phyloP scores from a whole-genome alignment of 2,888 invertebrate species.

The Drosophila mayaguana region DNA sequence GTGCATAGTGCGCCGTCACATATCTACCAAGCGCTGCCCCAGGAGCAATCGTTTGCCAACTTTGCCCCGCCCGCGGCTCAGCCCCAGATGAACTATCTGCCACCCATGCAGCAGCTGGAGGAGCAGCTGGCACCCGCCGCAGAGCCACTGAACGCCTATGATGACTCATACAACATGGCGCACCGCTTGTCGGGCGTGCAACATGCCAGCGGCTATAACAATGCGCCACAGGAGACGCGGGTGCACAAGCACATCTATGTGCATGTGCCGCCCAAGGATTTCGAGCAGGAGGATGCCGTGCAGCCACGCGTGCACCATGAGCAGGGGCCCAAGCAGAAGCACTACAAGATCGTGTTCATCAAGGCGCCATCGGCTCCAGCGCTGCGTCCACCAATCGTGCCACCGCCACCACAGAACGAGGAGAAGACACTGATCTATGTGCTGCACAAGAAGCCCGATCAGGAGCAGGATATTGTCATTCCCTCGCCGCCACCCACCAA shows the following conservation, averaged over 20 bases:
- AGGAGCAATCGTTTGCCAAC: conserved; percentile 69
- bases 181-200: conserved; percentile 75
- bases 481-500: conserved; percentile 92
- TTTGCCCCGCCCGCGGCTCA: conserved; percentile 55
- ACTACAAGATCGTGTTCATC: conserved; percentile 96
- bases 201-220: conserved; percentile 75
- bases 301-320: conserved; percentile 81
- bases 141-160: conserved; percentile 53
- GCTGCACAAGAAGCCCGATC: conserved; percentile 94
- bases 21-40: conserved; percentile 77
- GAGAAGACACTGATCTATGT: conserved; percentile 95
- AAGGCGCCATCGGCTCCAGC: conserved; percentile 93
- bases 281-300: conserved; percentile 81
- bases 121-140: conserved; percentile 49
- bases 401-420: conserved; percentile 91
- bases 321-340: conserved; percentile 90
- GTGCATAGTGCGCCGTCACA: conserved; percentile 66
- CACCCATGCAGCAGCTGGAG: conserved; percentile 58
- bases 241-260: conserved; percentile 84
- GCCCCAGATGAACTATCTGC: conserved; percentile 62
- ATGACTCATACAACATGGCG: conserved; percentile 82
- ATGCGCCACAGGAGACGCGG: conserved; percentile 72
- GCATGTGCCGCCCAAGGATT: conserved; percentile 84
- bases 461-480: conserved; percentile 91
- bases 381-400: conserved; percentile 91